Evolutionary conservation across 2,113 vertebrate genomes (phyloP).

Genomic region (Narcine bancroftii): DNA sequence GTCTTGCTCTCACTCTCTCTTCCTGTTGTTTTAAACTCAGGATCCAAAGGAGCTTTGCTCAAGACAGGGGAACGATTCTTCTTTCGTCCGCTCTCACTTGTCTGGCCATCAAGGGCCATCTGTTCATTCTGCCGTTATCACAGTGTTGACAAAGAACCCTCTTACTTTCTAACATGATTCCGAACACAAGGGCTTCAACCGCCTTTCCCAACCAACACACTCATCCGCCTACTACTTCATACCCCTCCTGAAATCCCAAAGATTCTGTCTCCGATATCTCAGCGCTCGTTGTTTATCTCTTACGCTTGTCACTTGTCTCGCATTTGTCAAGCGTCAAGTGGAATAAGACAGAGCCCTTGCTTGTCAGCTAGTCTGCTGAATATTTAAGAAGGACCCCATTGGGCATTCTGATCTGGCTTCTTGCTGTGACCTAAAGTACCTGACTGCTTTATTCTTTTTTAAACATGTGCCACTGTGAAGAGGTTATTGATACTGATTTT

Average conservation of each 20-base stretch:
- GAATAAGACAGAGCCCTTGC: constrained; percentile 7
- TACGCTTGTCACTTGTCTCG: background rate
- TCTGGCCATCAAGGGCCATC: constrained; percentile 28
- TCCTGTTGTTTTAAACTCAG: constrained; percentile 36
- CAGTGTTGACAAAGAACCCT: constrained; percentile 29
- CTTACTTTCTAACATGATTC: constrained; percentile 26
- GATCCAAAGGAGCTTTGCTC: constrained; percentile 33
- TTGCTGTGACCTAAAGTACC: no score
- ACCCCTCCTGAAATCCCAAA: background rate
- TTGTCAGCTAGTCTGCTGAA: background rate
- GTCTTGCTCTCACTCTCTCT: constrained; percentile 5
- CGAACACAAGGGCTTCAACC: background rate
- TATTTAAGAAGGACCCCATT: background rate
- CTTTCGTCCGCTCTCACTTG: constrained; percentile 16
- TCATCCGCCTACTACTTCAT: background rate
- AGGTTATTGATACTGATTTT: background rate
- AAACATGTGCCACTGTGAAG: background rate
- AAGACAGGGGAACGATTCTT: constrained; percentile 33
- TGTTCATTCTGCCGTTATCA: constrained; percentile 28
- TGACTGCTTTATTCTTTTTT: background rate
- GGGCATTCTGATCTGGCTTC: background rate
- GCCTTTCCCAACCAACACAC: background rate
- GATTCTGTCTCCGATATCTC: background rate
- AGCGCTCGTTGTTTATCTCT: constrained; percentile 21
- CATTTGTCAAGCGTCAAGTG: constrained; percentile 33